Evolutionary conservation across 2,113 vertebrate genomes (phyloP).

Genomic region (Neogale vison): DNA sequence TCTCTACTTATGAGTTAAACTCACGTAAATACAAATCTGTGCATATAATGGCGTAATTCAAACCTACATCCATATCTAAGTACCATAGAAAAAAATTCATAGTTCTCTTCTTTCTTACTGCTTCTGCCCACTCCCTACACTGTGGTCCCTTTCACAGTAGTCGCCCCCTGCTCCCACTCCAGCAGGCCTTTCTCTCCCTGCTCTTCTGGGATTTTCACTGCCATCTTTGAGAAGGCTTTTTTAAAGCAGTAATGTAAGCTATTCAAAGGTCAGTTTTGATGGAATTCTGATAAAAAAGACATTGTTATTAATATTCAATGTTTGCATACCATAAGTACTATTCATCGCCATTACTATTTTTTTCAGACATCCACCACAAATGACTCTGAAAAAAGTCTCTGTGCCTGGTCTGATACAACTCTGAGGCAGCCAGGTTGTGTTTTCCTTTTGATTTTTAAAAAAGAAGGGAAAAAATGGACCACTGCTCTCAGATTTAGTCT

Average conservation of each 20-base stretch:
- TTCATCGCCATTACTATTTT: background rate
- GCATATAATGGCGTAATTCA: background rate
- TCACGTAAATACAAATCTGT: background rate
- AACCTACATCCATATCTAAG: background rate
- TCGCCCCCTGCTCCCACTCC: background rate
- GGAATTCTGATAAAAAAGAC: background rate
- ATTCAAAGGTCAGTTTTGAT: background rate
- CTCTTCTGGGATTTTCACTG: background rate
- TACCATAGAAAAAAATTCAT: background rate
- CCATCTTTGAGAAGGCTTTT: background rate
- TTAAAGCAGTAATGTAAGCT: background rate
- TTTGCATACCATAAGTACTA: background rate
- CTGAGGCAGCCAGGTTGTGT: background rate
- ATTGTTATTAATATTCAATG: background rate
- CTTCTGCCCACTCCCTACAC: background rate
- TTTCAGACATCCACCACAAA: background rate
- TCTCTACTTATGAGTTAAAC: constrained; percentile 30
- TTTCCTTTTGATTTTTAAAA: background rate
- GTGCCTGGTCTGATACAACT: background rate
- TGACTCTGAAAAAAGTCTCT: background rate
- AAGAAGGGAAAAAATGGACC: background rate
- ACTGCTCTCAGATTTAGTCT: background rate
- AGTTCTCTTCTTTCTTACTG: background rate
- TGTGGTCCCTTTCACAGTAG: background rate
- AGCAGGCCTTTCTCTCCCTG: background rate